Base-by-base conservation (phyloP, 2,797 vertebrate genomes). In the Echiichthys vipera region DNA sequence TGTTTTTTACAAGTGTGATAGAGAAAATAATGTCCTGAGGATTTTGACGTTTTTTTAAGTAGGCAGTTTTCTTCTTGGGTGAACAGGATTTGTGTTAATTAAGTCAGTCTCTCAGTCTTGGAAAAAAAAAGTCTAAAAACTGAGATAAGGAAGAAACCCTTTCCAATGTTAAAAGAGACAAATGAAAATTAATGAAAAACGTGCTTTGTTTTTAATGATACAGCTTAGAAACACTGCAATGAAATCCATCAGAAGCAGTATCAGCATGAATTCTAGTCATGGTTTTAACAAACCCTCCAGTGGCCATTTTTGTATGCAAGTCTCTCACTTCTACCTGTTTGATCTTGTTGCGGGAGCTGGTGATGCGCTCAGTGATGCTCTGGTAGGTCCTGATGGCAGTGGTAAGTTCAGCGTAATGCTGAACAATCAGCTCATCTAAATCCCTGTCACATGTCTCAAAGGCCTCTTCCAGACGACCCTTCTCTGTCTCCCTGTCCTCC, bases 311-410 rank as follows among this genome's bases (percentile, higher is more conserved):
- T 53, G 2, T 8, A 14, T 3, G n/a, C 0, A 22, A 17, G 2
- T 46, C 20, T 63, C 13, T 25, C 18, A 32, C 43, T 32, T 34
- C 10, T 74, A 93, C 98, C 96, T 98, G 97, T 77, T 97, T 98
- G 85, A 99, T 99, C 87, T 98, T 99, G 89, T 98, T 98, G 40
- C 98, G 95, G 0, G 98, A 99, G 92, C 88, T 98, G 88, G 97
- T 99, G 93, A 99, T 99, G 74, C 97, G 96, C 88, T 99, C 98
- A 0, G 98, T 99, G 94, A 99, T 99, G 93, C 97, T 99, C 93
- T 99, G 97, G 94, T 99, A 99, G 0, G 97, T 99, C 86, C 96
- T 94, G 84, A 99, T 99, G 36, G 98, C 98, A 0, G 98, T 99
- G n/a, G 97, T 99, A 40, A 99, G 90, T 70, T 99, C 98, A 0